phyloP scores from a whole-genome alignment of 1,140 invertebrate species.

The Listronotus bonariensis region DNA sequence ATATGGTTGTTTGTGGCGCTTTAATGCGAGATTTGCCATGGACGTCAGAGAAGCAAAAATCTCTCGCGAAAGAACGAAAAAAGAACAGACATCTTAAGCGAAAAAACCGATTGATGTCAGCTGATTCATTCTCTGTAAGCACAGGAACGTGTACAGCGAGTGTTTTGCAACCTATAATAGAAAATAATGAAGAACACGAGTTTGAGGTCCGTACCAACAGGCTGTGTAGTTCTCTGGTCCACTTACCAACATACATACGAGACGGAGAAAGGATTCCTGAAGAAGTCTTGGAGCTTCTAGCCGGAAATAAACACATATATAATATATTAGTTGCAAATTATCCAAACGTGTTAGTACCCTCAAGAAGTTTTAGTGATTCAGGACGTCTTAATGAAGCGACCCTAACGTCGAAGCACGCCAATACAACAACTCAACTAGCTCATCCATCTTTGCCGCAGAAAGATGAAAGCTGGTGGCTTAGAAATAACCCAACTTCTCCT shows the following conservation, averaged over 20 bases:
- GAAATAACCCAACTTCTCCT: constrained; percentile 49
- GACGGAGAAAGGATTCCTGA: constrained; percentile 75
- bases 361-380: constrained; percentile 73
- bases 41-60: constrained; percentile 69
- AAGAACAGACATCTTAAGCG: constrained; percentile 64
- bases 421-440: constrained; percentile 39
- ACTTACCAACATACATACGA: constrained; percentile 79
- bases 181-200: constrained; percentile 41
- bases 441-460: constrained; percentile 54
- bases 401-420: constrained; percentile 49
- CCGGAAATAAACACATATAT: constrained; percentile 71
- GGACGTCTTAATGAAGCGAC: constrained; percentile 58
- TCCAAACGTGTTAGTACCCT: constrained; percentile 70
- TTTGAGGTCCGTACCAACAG: constrained; percentile 51
- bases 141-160: constrained; percentile 68
- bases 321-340: constrained; percentile 74
- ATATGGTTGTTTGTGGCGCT: constrained; percentile 84
- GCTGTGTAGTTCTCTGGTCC: constrained; percentile 76
- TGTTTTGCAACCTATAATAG: constrained; percentile 55
- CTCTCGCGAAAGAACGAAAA: constrained; percentile 66
- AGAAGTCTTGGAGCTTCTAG: constrained; percentile 74
- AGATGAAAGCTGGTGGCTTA: constrained; percentile 63
- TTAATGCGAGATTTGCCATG: constrained; percentile 82
- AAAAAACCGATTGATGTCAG: constrained; percentile 63
- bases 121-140: constrained; percentile 66